These are phyloP conservation scores for Pelagia noctiluca DNA, from an alignment of 30 jellyfish, hydroid and myxozoan species.

Conservation along the genomic window DNA sequence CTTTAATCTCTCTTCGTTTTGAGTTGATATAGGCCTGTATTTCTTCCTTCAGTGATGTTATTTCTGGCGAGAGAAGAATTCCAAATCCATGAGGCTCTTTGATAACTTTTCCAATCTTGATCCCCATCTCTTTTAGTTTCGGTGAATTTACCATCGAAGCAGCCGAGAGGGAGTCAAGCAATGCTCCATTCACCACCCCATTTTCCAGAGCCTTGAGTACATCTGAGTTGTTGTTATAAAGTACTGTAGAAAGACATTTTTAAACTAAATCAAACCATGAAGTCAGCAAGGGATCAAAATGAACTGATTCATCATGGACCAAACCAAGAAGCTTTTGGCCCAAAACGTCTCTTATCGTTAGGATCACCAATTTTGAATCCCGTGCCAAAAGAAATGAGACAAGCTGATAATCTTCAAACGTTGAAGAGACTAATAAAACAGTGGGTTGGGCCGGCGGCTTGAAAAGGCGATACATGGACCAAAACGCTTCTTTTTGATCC, in stretches of 20 bases:
- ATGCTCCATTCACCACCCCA: conserved; percentile 58
- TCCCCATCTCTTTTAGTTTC: conserved; percentile 25
- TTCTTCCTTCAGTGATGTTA: conserved; percentile 32
- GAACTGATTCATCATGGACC: not conserved
- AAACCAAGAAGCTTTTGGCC: not conserved
- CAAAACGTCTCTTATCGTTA: too few species aligned
- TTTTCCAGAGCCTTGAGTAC: conserved; percentile 47
- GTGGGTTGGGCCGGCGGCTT: too few species aligned
- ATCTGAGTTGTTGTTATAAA: not conserved
- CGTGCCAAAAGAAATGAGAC: too few species aligned
- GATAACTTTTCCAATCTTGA: conserved; percentile 47
- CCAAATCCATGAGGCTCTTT: conserved; percentile 74
- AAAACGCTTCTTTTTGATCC: too few species aligned
- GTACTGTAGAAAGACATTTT: not conserved
- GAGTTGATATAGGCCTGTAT: conserved; percentile 48
- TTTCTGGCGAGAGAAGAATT: conserved; percentile 54
- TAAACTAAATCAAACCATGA: too few species aligned
- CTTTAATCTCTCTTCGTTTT: conserved; percentile 1
- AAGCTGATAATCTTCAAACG: too few species aligned
- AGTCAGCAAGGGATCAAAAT: not conserved
- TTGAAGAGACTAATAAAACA: too few species aligned
- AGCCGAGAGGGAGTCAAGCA: conserved; percentile 65
- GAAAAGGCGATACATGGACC: too few species aligned
- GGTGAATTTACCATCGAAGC: conserved; percentile 45
- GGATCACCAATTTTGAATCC: too few species aligned